These are phyloP conservation scores for Megalurothrips usitatus DNA, from an alignment of 2,888 invertebrate genomes.

Conservation along the genomic window DNA sequence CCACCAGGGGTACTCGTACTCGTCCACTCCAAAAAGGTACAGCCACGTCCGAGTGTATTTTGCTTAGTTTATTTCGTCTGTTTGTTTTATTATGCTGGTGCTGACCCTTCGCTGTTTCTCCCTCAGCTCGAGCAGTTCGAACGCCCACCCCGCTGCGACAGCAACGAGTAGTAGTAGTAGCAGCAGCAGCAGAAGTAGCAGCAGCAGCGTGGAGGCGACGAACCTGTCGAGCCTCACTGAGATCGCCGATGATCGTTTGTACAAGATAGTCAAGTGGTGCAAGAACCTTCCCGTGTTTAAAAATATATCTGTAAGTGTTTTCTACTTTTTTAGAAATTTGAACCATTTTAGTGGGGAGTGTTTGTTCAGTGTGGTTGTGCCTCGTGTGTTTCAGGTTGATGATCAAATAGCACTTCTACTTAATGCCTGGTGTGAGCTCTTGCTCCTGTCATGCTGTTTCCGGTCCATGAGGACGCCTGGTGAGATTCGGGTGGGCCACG, in stretches of 20 bases:
- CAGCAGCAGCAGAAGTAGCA: constrained; percentile 37
- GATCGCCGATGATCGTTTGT: constrained; percentile 90
- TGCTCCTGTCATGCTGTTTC: constrained; percentile 90
- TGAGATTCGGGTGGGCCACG: constrained; percentile 70
- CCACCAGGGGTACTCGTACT: not conserved
- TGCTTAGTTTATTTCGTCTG: not conserved
- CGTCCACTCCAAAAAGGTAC: not conserved
- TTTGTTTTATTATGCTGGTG: not conserved
- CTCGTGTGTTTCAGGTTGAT: constrained; percentile 67
- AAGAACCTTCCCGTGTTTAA: constrained; percentile 94
- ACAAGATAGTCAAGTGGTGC: constrained; percentile 98
- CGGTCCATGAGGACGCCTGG: constrained; percentile 87
- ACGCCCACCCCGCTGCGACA: constrained; percentile 27
- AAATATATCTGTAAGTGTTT: constrained; percentile 76
- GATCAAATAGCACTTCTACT: constrained; percentile 95
- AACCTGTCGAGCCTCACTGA: constrained; percentile 79
- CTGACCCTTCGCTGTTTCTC: not conserved
- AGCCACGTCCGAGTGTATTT: not conserved
- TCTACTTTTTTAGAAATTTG: not conserved
- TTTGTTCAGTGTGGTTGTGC: constrained; percentile 28
- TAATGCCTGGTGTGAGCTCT: constrained; percentile 94
- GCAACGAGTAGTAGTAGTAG: constrained; percentile 31
- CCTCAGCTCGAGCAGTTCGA: not conserved
- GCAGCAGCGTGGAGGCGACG: constrained; percentile 42
- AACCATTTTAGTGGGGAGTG: not conserved